These are phyloP conservation scores for Bhutanitis thaidina DNA, from an alignment of 2,888 invertebrate genomes.

Conservation along the genomic window DNA sequence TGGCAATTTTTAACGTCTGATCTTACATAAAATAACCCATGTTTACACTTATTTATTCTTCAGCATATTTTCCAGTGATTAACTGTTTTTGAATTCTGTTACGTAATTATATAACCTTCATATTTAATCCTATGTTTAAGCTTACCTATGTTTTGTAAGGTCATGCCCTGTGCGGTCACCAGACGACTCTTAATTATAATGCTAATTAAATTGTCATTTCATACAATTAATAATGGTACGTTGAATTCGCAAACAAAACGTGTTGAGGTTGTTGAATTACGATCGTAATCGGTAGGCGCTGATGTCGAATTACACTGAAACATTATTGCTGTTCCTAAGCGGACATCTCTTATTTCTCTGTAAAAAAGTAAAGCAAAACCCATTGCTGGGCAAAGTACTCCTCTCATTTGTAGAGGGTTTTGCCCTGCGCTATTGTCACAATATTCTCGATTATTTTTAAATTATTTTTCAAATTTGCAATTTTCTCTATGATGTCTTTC, in stretches of 20 bases:
- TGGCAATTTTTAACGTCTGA: too few relatives aligned
- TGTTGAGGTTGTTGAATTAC: slow-evolving; percentile 30
- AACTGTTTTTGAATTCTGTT: not conserved
- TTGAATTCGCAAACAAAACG: slow-evolving; percentile 21
- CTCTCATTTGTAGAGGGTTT: too few relatives aligned
- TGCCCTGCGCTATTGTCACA: too few relatives aligned
- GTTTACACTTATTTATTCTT: too few relatives aligned
- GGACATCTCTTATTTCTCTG: not conserved
- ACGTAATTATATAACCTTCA: slow-evolving; percentile 2
- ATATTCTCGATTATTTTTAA: too few relatives aligned
- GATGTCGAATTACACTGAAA: slow-evolving; percentile 22
- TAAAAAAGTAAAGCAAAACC: too few relatives aligned
- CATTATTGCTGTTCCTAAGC: slow-evolving; percentile 21
- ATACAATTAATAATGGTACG: slow-evolving; percentile 24
- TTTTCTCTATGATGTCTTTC: too few relatives aligned
- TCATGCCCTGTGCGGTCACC: slow-evolving; percentile 29
- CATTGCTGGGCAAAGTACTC: too few relatives aligned
- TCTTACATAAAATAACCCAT: too few relatives aligned
- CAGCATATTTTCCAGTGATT: too few relatives aligned
- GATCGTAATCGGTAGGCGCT: slow-evolving; percentile 14
- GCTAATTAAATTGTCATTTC: slow-evolving; percentile 24
- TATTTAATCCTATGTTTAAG: not conserved
- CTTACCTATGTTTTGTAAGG: slow-evolving; percentile 23
- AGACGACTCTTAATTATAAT: slow-evolving; percentile 27
- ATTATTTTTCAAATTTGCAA: too few relatives aligned